These are phyloP conservation scores for Eurystomus gularis DNA, from an alignment of 2,113 vertebrate genomes.

Conservation along the genomic window DNA sequence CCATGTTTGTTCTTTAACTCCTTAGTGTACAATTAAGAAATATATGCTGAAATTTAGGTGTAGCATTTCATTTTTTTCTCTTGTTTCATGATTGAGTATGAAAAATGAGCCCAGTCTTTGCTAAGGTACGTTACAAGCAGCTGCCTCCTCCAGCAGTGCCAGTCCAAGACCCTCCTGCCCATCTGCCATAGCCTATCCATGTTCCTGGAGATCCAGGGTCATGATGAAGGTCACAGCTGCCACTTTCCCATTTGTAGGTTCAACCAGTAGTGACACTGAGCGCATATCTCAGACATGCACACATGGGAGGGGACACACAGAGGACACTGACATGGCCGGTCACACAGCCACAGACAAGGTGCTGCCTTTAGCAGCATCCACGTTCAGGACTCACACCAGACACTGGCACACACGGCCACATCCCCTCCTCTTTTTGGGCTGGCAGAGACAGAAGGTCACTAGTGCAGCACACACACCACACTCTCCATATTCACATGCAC, in stretches of 20 bases:
- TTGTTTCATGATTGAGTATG: neutral
- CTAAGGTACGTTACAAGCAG: neutral
- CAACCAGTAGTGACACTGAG: neutral
- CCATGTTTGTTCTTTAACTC: neutral
- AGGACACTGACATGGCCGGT: accelerated
- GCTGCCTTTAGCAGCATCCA: neutral
- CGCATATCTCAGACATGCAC: neutral
- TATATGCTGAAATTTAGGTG: accelerated
- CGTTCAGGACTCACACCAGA: neutral
- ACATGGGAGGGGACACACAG: neutral
- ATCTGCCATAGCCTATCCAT: neutral
- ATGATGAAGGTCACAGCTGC: neutral
- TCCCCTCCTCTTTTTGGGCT: neutral
- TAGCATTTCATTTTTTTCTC: neutral
- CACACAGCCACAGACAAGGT: neutral
- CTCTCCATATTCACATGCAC: neutral
- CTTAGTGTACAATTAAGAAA: neutral
- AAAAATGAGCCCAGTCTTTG: neutral
- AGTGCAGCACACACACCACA: neutral
- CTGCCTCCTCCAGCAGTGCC: accelerated
- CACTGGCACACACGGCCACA: accelerated
- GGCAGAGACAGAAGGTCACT: neutral
- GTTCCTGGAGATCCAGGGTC: accelerated
- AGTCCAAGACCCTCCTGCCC: neutral
- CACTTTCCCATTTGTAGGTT: neutral